These are phyloP conservation scores for Colaptes auratus DNA, from an alignment of 2,113 vertebrate genomes.

Conservation along the genomic window DNA sequence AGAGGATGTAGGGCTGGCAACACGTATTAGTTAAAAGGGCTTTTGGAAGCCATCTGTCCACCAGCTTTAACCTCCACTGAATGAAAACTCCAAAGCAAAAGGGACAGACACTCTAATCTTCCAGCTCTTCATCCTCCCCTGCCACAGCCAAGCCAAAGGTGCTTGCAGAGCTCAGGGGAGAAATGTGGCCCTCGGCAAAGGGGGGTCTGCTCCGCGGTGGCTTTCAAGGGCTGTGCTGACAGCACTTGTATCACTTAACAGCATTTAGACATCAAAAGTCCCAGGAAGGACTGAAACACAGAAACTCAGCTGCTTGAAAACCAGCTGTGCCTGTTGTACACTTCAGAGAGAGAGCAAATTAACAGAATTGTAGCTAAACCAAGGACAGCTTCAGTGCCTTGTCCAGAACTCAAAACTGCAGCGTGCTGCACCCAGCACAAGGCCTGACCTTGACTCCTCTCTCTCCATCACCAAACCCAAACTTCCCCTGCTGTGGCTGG, in stretches of 20 bases:
- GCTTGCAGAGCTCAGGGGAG: neutral
- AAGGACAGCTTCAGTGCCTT: neutral
- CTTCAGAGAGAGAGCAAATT: neutral
- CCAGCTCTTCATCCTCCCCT: slow-evolving; percentile 20
- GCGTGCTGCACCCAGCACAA: neutral
- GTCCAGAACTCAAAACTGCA: neutral
- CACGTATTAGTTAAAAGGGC: slow-evolving; percentile 61
- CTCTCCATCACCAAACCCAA: neutral
- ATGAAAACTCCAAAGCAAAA: slow-evolving; percentile 48
- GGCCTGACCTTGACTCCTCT: neutral
- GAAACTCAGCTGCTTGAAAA: neutral
- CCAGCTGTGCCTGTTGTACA: neutral
- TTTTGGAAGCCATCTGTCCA: slow-evolving; percentile 67
- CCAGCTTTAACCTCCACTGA: slow-evolving; percentile 57
- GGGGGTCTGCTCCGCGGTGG: neutral
- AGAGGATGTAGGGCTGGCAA: slow-evolving; percentile 66
- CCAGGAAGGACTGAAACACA: neutral
- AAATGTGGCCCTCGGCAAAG: neutral
- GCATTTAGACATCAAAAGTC: neutral
- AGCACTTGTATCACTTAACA: neutral
- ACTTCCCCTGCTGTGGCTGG: neutral
- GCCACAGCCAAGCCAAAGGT: neutral
- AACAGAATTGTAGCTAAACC: neutral
- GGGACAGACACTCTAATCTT: slow-evolving; percentile 46
- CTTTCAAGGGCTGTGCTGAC: neutral